Base-by-base conservation (phyloP, 2,113 vertebrate genomes). In the Spea bombifrons region DNA sequence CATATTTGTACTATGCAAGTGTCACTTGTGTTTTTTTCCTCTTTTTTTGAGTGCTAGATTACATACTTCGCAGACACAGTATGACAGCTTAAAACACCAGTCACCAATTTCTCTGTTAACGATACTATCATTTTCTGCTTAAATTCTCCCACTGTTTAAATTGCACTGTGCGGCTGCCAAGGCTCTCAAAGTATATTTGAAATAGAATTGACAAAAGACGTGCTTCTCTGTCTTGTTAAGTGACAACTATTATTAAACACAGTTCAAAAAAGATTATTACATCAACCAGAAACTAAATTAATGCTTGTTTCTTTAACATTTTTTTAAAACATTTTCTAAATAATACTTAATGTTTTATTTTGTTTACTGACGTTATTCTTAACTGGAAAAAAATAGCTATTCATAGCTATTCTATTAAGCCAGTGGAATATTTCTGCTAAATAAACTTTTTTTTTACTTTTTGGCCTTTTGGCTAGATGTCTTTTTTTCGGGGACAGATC, bases 111-210 rank as follows among this genome's bases (percentile, higher is more conserved):
- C 49, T 72, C 43, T 15, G 76, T 73, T 79, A 79, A 79, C 43
- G 63, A 73, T 73, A 79, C 76, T 79, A 79, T 73, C 49, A 79
- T 73, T 79, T 79, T 79, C 76, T 79, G 45, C 63, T 66, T 59
- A 55, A 52, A 73, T 73, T 72, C 63, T 66, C 61, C 49, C 16
- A 47, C 76, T 48, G 70, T 30, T 57, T 61, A 53, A 72, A 72
- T 78, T 71, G 68, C 69, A 78, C 68, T 52, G 47, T 65, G 71
- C 68, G 47, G 13, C 30, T 61, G 46, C 48, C 61, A 72, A 52
- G 48, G 66, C 13, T 78, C 59, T 30, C 59, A 52, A 71, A 73
- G 43, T 66, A 49, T 55, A 57, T 55, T 72, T 13, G 30, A 78
- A 72, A 66, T 66, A n/a, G 46, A 17, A 72, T 72, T 78, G 45